Evolutionary conservation across 2,888 invertebrate genomes (phyloP).

Genomic region (Acanthosepion lycidas): DNA sequence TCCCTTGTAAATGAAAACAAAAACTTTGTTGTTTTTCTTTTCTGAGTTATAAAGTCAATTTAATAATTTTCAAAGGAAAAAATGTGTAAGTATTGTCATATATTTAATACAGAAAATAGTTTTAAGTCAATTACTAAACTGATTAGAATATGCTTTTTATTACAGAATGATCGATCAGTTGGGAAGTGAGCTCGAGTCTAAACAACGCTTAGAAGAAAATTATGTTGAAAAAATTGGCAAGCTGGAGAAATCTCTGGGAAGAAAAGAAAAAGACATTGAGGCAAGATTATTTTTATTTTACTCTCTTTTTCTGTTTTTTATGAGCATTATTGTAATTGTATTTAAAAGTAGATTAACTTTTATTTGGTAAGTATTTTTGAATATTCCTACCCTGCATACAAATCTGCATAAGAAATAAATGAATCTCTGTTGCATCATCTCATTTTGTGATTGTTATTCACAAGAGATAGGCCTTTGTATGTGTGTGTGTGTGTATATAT

Average conservation of each 20-base stretch:
- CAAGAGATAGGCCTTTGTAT: no score
- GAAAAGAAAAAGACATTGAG: slow-evolving; percentile 47
- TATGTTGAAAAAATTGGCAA: slow-evolving; percentile 44
- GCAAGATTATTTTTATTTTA: slow-evolving; percentile 24
- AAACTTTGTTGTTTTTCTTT: neutral
- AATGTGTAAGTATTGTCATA: neutral
- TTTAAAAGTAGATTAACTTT: neutral
- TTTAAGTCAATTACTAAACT: neutral
- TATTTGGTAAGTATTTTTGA: neutral
- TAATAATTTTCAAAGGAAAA: neutral
- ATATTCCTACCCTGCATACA: neutral
- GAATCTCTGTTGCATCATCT: no score
- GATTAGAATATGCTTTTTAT: neutral
- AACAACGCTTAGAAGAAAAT: slow-evolving; percentile 41
- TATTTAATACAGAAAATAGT: neutral
- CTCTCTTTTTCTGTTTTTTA: neutral
- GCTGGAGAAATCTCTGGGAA: slow-evolving; percentile 48
- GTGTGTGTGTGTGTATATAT: no score
- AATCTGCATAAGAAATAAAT: neutral
- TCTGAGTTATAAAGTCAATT: neutral
- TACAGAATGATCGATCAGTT: slow-evolving; percentile 38
- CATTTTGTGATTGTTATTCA: no score
- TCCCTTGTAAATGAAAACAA: neutral
- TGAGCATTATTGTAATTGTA: neutral
- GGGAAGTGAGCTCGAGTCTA: slow-evolving; percentile 42